phyloP scores from a whole-genome alignment of 1,140 invertebrate species.

The Delia radicum region DNA sequence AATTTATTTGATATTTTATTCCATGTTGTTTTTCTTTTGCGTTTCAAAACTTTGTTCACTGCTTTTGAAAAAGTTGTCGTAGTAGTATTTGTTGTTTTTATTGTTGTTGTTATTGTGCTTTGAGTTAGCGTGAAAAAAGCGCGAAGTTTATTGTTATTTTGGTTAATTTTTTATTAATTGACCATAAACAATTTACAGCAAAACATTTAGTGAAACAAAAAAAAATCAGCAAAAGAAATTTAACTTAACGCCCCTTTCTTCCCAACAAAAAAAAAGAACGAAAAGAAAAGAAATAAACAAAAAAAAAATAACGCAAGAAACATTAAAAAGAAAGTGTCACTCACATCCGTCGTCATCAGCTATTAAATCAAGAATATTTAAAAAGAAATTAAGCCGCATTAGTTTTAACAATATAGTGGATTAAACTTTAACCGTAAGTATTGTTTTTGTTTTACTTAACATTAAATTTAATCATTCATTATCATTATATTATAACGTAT shows the following conservation, averaged over 20 bases:
- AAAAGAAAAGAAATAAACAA: background rate
- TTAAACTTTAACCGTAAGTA: conserved; percentile 1
- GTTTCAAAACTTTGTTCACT: background rate
- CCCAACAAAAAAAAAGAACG: background rate
- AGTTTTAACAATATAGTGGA: background rate
- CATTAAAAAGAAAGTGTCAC: background rate
- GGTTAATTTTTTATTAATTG: background rate
- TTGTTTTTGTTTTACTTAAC: background rate
- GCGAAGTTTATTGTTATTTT: background rate
- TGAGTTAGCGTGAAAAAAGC: background rate
- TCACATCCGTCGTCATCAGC: background rate
- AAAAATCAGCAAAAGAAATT: background rate
- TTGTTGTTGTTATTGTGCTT: background rate
- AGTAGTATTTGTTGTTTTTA: background rate
- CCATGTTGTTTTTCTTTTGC: background rate
- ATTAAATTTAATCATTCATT: background rate
- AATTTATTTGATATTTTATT: background rate
- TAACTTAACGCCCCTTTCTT: background rate
- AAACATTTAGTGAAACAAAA: too few species aligned
- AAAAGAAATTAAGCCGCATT: background rate
- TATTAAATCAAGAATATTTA: background rate
- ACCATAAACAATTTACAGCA: background rate
- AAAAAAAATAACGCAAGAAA: background rate
- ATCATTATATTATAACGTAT: background rate
- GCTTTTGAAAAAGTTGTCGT: background rate